Evolutionary conservation across 2,888 invertebrate genomes (phyloP).

Genomic region (Lumbricus terrestris): DNA sequence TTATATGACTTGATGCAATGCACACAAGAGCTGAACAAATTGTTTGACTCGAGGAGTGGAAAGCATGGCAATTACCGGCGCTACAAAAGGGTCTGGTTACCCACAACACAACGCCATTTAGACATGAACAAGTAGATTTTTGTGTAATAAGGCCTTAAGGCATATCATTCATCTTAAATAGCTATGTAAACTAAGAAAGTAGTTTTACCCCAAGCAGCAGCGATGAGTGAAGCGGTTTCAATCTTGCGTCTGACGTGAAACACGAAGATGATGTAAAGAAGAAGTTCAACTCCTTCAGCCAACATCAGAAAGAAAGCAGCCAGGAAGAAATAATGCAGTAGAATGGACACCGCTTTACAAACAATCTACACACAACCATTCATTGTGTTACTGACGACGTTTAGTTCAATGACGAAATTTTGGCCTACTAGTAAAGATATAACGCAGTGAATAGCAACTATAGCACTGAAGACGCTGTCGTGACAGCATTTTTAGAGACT

Average conservation of each 20-base stretch:
- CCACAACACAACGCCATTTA: neutral
- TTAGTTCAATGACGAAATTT: neutral
- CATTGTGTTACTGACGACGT: neutral
- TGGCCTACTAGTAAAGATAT: no score
- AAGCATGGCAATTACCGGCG: neutral
- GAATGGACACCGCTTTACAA: conserved; percentile 46
- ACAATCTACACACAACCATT: conserved; percentile 37
- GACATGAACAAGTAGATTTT: neutral
- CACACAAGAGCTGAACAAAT: no score
- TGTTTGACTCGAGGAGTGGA: no score
- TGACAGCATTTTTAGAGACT: no score
- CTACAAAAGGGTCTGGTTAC: neutral
- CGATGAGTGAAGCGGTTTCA: conserved; percentile 36
- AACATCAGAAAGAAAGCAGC: conserved; percentile 53
- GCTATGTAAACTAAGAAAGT: neutral
- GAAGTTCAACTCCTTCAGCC: conserved; percentile 51
- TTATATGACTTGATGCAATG: no score
- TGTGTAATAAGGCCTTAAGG: neutral
- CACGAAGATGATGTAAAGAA: conserved; percentile 50
- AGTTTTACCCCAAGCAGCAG: conserved; percentile 47
- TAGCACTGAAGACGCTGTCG: no score
- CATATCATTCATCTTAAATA: no score
- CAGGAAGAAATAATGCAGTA: conserved; percentile 53
- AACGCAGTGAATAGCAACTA: no score
- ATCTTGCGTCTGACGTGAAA: conserved; percentile 42